These are phyloP conservation scores for Melanchra persicariae DNA, from an alignment of 2,888 invertebrate species.

Conservation along the genomic window DNA sequence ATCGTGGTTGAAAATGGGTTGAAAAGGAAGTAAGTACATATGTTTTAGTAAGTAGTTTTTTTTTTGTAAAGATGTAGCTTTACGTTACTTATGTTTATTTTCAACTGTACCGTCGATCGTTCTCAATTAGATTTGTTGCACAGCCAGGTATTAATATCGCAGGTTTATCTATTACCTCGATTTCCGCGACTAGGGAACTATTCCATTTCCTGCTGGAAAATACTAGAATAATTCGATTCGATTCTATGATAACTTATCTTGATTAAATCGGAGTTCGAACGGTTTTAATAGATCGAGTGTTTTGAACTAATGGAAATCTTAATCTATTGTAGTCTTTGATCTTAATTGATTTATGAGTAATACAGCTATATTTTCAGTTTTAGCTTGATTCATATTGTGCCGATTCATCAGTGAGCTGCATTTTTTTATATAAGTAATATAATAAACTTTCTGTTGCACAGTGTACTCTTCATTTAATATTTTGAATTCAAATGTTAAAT, in stretches of 20 bases:
- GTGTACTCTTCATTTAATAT: constrained; percentile 4
- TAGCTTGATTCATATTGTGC: background rate
- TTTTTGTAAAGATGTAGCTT: too few species aligned
- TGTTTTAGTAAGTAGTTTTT: too few species aligned
- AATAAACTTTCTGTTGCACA: background rate
- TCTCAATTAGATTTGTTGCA: constrained; percentile 52
- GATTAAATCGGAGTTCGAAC: constrained; percentile 24
- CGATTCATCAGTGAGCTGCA: background rate
- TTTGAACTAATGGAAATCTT: constrained; percentile 3
- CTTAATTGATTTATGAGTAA: too few species aligned
- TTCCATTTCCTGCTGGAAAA: constrained; percentile 48
- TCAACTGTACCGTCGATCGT: too few species aligned
- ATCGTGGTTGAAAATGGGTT: background rate
- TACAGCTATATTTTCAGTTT: background rate
- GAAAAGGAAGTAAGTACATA: background rate
- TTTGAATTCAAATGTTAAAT: constrained; percentile 3
- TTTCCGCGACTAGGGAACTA: constrained; percentile 41
- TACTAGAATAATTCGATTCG: constrained; percentile 29
- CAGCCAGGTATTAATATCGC: constrained; percentile 30
- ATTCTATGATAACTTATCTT: constrained; percentile 35
- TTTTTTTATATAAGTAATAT: background rate
- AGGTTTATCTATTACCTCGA: constrained; percentile 39
- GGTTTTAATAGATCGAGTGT: constrained; percentile 27
- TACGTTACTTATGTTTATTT: background rate
- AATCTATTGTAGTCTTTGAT: constrained; percentile 9